Conservation (phyloP, 2,888 invertebrate species). For the Hylaea fasciaria region DNA sequence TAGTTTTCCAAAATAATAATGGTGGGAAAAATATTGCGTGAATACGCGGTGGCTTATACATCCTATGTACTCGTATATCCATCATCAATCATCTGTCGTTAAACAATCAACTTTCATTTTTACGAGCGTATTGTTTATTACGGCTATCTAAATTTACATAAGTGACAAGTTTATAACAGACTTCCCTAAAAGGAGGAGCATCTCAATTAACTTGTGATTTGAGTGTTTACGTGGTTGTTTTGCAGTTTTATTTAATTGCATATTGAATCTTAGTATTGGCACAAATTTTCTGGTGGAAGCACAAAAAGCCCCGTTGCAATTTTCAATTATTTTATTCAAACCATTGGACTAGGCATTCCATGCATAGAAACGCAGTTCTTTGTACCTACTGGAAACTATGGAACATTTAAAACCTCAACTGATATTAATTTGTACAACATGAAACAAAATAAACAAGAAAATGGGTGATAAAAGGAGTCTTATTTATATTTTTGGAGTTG, state of each 20-base stretch:
- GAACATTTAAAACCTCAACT: no score
- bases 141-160: slow-evolving; percentile 51
- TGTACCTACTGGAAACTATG: no score
- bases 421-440: no score
- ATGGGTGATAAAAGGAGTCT: no score
- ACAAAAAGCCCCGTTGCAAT: not conserved
- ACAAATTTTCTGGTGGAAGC: not conserved
- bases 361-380: no score
- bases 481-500: no score
- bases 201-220: slow-evolving; percentile 37
- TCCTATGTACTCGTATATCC: slow-evolving; percentile 58
- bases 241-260: slow-evolving; percentile 13
- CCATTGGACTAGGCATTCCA: no score
- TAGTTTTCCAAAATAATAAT: slow-evolving; percentile 35
- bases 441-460: no score
- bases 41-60: slow-evolving; percentile 60
- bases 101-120: slow-evolving; percentile 73
- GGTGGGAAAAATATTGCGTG: slow-evolving; percentile 57
- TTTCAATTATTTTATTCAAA: no score
- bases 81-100: slow-evolving; percentile 65
- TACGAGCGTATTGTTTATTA: slow-evolving; percentile 50
- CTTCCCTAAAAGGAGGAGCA: slow-evolving; percentile 38
- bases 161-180: slow-evolving; percentile 46
- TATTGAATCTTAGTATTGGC: no score
- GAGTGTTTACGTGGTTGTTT: slow-evolving; percentile 24